These are phyloP conservation scores for Hypanus sabinus DNA, from an alignment of 2,113 vertebrate genomes.

Conservation along the genomic window DNA sequence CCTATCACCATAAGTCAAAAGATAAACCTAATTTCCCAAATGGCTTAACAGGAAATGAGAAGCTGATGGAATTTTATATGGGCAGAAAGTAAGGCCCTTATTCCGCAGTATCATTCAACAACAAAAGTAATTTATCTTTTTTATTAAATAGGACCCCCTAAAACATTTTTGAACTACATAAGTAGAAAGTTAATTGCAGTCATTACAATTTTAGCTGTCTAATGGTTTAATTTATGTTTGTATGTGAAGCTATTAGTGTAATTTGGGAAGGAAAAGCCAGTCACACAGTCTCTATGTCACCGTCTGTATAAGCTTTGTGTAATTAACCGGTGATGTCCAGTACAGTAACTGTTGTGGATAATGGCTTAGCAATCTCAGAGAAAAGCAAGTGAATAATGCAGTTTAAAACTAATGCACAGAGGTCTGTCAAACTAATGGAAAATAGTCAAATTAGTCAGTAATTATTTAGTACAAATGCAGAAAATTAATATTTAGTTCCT, in stretches of 20 bases:
- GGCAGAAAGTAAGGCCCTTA: not conserved
- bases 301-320: constrained; percentile 38
- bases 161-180: constrained; percentile 42
- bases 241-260: constrained; percentile 42
- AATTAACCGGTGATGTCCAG: constrained; percentile 43
- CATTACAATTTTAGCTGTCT: constrained; percentile 45
- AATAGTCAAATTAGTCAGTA: constrained; percentile 43
- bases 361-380: constrained; percentile 40
- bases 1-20: not conserved
- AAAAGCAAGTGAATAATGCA: constrained; percentile 43
- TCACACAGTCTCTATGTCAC: not conserved
- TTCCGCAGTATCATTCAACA: constrained; percentile 1
- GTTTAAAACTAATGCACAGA: constrained; percentile 42
- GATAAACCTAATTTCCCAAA: not conserved
- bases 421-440: constrained; percentile 45
- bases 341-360: constrained; percentile 46
- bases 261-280: constrained; percentile 37
- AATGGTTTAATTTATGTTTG: constrained; percentile 48
- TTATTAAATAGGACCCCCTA: constrained; percentile 39
- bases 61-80: not conserved
- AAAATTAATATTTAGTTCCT: constrained; percentile 40
- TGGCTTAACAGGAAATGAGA: not conserved
- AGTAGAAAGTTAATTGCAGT: constrained; percentile 45
- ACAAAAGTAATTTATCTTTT: constrained; percentile 30
- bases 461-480: constrained; percentile 47